Evolutionary conservation across 2,797 vertebrate species (phyloP).

Genomic region (Hippoglossus hippoglossus): DNA sequence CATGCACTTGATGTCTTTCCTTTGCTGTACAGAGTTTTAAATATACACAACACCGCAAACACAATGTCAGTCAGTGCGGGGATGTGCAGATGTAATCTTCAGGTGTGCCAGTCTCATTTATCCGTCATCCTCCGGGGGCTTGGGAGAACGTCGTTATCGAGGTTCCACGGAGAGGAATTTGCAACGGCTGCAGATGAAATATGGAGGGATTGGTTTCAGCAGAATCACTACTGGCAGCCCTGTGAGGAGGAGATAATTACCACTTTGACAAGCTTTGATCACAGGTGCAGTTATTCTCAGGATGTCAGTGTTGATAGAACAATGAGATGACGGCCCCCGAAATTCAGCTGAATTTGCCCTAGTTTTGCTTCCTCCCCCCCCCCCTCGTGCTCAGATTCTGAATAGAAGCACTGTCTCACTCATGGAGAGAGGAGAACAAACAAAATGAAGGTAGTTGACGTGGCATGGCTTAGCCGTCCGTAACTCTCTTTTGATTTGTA

Average conservation of each 20-base stretch:
- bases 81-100: slow-evolving; percentile 67
- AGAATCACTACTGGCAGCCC: slow-evolving; percentile 67
- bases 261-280: slow-evolving; percentile 84
- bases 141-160: slow-evolving; percentile 63
- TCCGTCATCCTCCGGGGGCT: slow-evolving; percentile 68
- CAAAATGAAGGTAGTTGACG: slow-evolving; percentile 50
- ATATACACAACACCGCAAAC: slow-evolving; percentile 11
- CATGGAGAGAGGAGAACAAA: slow-evolving; percentile 29
- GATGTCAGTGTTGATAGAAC: slow-evolving; percentile 73
- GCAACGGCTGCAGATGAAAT: slow-evolving; percentile 68
- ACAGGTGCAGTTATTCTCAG: slow-evolving; percentile 72
- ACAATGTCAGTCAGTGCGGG: slow-evolving; percentile 19
- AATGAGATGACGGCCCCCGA: slow-evolving; percentile 62
- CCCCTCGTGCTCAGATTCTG: slow-evolving; percentile 17
- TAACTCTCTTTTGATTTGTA: slow-evolving; percentile 49
- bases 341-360: slow-evolving; percentile 47
- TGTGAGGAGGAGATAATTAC: slow-evolving; percentile 75
- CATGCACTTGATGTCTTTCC: background rate
- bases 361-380: slow-evolving; percentile 26
- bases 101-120: slow-evolving; percentile 69
- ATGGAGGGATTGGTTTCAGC: slow-evolving; percentile 69
- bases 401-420: slow-evolving; percentile 58
- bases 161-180: slow-evolving; percentile 66
- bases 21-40: slow-evolving; percentile 16
- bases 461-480: slow-evolving; percentile 31